phyloP scores from a whole-genome alignment of 2,888 invertebrate genomes.

The Gasteruption jaculator region DNA sequence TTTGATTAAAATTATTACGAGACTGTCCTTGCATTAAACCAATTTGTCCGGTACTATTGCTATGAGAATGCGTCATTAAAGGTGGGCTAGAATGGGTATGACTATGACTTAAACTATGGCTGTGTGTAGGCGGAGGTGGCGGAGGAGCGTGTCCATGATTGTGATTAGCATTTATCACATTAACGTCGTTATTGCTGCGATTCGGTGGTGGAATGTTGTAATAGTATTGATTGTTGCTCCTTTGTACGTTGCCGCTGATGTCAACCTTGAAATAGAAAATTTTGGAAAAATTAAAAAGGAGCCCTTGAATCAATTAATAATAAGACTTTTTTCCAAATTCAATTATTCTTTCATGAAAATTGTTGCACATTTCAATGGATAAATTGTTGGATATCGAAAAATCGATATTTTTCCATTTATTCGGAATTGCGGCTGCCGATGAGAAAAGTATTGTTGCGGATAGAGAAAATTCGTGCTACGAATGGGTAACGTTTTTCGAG shows the following conservation, averaged over 20 bases:
- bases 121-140: slow-evolving; percentile 36
- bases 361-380: neutral
- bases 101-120: slow-evolving; percentile 45
- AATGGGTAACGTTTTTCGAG: too few relatives aligned
- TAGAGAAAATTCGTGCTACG: too few relatives aligned
- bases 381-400: too few relatives aligned
- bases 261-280: slow-evolving; percentile 39
- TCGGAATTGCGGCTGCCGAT: too few relatives aligned
- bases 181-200: slow-evolving; percentile 37
- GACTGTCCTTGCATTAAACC: slow-evolving; percentile 40
- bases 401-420: too few relatives aligned
- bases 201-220: slow-evolving; percentile 52
- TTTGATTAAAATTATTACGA: slow-evolving; percentile 39
- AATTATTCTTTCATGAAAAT: slow-evolving; percentile 9
- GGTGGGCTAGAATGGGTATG: slow-evolving; percentile 46
- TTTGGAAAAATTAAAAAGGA: too few relatives aligned
- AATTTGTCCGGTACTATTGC: slow-evolving; percentile 46
- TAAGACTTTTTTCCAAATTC: slow-evolving; percentile 7
- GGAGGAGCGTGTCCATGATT: slow-evolving; percentile 28
- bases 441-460: too few relatives aligned
- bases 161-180: slow-evolving; percentile 41
- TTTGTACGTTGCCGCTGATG: slow-evolving; percentile 54
- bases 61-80: slow-evolving; percentile 44
- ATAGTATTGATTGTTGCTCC: slow-evolving; percentile 55
- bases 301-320: too few relatives aligned